Evolutionary conservation across 2,113 vertebrate genomes (phyloP), one percentile per base, ranked within the genome.

Genomic region (Pteruthius melanotis): DNA sequence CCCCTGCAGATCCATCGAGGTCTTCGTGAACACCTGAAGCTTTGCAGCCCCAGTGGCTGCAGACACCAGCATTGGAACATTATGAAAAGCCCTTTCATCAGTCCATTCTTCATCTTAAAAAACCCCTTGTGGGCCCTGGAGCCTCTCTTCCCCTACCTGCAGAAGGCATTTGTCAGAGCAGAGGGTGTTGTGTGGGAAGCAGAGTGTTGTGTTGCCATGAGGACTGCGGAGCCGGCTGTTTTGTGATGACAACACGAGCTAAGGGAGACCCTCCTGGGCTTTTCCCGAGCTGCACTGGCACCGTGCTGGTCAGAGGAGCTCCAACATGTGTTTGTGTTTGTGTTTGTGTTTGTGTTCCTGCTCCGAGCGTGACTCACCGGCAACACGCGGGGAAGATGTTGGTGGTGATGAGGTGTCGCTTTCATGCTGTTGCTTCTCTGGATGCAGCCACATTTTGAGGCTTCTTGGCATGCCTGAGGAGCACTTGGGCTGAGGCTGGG

Each of bases 321-420:
- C 40, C 56, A 93, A 42, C 93, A 81, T 26, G 96, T 92, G 91
- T 89, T 92, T 75, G 94, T 71, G 80, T 92, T 95, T 33, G n/a
- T n/a, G n/a, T n/a, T n/a, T 26, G 96, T 92, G 91, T 89, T 92
- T 75, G 94, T 71, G 80, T 92, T 95, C 30, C 74, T 33, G 76
- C 61, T 54, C 52, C 0, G 11, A 21, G 2, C 12, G 16, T 89
- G 93, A 95, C 60, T 94, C 94, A 87, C 94, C 79, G 17, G 60
- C 26, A 94, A 10, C 87, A 13, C 3, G 2, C 0, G 3, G 96
- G 94, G 89, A 88, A 72, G 87, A 91, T 35, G 89, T 11, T 27
- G 84, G 91, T 35, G 91, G 53, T 95, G 47, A 97, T 45, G 93
- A 96, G 91, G 95, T 97, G 96, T 89, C 87, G 3, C 28, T 79